These are phyloP conservation scores for Melipona beecheii DNA, from an alignment of 2,888 invertebrate genomes.

Conservation along the genomic window DNA sequence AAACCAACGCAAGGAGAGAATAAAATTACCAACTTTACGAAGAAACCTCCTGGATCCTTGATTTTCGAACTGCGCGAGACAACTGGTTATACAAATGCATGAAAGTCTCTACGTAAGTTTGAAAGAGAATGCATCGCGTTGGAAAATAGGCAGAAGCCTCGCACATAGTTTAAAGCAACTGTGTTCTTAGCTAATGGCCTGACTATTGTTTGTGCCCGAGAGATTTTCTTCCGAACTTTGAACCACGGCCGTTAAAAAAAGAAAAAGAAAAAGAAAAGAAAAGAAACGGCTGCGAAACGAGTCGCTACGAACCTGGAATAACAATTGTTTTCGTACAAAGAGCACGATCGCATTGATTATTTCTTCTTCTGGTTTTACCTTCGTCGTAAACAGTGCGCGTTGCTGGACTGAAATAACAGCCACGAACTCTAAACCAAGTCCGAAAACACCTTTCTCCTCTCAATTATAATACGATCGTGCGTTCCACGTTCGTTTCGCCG, in stretches of 20 bases:
- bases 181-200: neutral
- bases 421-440: constrained; percentile 2
- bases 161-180: neutral
- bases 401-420: constrained; percentile 12
- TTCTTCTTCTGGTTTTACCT: constrained; percentile 18
- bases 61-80: neutral
- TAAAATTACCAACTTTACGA: neutral
- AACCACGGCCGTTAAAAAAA: neutral
- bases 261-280: too few species aligned
- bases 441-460: constrained; percentile 10
- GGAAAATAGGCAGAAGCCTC: neutral
- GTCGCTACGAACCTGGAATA: neutral
- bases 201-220: neutral
- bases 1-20: neutral
- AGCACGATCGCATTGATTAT: constrained; percentile 31
- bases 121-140: neutral
- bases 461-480: neutral
- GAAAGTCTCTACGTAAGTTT: neutral
- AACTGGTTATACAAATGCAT: neutral
- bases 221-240: neutral
- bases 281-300: neutral
- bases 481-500: neutral
- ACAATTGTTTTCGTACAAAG: constrained; percentile 19
- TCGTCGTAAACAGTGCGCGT: constrained; percentile 20
- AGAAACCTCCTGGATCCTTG: neutral